Evolutionary conservation across 1,140 invertebrate genomes (phyloP).

Genomic region (Acromyrmex echinatior): DNA sequence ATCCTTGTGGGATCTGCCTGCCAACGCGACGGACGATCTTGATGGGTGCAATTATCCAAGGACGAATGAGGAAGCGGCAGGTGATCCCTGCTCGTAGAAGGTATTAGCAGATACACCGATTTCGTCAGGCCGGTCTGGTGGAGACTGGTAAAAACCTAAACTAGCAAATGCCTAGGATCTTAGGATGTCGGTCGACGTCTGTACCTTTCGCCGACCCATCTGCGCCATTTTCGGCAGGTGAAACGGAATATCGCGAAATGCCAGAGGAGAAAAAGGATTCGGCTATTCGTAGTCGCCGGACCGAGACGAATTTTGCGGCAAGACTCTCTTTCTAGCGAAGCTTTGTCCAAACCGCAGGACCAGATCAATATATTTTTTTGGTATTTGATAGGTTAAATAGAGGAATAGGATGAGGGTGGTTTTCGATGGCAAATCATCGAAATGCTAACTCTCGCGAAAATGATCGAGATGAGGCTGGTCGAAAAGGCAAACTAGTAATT

Average conservation of each 20-base stretch:
- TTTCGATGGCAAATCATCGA: neutral
- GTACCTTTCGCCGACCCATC: conserved; percentile 71
- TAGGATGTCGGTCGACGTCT: conserved; percentile 79
- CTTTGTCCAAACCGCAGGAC: conserved; percentile 49
- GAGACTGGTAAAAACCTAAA: conserved; percentile 82
- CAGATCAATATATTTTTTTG: conserved; percentile 44
- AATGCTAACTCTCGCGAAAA: conserved; percentile 5
- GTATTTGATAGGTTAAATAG: conserved; percentile 44
- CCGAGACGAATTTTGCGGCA: conserved; percentile 60
- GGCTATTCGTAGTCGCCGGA: conserved; percentile 68
- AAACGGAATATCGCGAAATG: conserved; percentile 81
- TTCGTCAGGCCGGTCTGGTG: conserved; percentile 71
- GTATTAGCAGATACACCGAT: conserved; percentile 81
- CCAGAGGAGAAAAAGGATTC: conserved; percentile 82
- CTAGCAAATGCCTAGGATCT: conserved; percentile 82
- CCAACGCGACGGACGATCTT: conserved; percentile 55
- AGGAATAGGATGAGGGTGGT: neutral
- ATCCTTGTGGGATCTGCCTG: conserved; percentile 48
- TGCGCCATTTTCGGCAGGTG: conserved; percentile 83
- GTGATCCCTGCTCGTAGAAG: conserved; percentile 78
- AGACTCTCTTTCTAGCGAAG: neutral
- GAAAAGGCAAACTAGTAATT: conserved; percentile 28
- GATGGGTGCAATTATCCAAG: conserved; percentile 82
- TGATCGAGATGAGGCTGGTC: neutral
- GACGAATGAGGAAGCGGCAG: conserved; percentile 80